Evolutionary conservation across 2,797 vertebrate genomes (phyloP).

Genomic region (Pygocentrus nattereri): DNA sequence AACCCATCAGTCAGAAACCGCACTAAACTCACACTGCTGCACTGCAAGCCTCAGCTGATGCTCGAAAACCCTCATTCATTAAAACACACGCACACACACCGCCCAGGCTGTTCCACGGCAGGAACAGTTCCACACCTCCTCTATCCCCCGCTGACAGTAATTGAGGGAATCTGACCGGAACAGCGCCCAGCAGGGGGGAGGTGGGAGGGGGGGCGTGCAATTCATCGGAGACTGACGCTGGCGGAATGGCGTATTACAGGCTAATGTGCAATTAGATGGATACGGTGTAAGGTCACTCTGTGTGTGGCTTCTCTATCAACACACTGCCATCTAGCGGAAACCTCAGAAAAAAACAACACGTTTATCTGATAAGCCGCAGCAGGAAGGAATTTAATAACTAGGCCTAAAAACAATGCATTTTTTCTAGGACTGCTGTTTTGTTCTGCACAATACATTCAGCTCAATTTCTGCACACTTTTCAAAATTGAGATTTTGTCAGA

Average conservation of each 20-base stretch:
- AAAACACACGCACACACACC: constrained; percentile 7
- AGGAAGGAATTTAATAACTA: background rate
- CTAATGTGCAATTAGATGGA: constrained; percentile 86
- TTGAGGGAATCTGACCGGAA: constrained; percentile 83
- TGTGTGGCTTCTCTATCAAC: constrained; percentile 68
- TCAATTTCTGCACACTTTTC: background rate
- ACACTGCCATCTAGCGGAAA: constrained; percentile 80
- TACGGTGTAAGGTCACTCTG: constrained; percentile 79
- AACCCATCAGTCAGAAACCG: background rate
- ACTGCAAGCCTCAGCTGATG: background rate
- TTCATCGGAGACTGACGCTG: constrained; percentile 81
- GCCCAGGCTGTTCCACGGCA: constrained; percentile 1
- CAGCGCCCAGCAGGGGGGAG: constrained; percentile 69
- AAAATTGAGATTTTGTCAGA: too few relatives aligned
- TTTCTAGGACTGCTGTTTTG: too few relatives aligned
- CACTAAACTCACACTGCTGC: background rate
- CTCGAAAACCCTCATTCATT: background rate
- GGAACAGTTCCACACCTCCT: constrained; percentile 36
- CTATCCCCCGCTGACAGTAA: constrained; percentile 76
- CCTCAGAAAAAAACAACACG: background rate
- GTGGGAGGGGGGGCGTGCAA: constrained; percentile 71
- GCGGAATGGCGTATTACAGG: constrained; percentile 84
- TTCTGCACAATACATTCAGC: background rate
- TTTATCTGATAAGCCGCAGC: background rate
- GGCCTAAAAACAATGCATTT: background rate